Conservation (phyloP, 2,888 invertebrate genomes). For the Drosophila greeni region DNA sequence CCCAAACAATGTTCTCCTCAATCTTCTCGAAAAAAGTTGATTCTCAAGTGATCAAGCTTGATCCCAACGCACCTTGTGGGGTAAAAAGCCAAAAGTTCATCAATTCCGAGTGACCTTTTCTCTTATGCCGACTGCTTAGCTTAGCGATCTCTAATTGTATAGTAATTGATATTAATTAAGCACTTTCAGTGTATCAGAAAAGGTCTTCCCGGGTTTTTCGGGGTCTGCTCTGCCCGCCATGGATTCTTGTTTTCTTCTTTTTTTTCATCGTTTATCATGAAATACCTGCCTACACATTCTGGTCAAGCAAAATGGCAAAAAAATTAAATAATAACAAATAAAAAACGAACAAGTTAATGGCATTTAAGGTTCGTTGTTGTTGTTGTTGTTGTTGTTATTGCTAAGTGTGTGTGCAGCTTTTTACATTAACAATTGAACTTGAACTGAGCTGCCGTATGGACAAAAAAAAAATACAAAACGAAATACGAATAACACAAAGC, state of each 20-base stretch:
- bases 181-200: constrained; percentile 44
- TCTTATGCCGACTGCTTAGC: constrained; percentile 19
- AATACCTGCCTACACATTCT: constrained; percentile 39
- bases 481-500: constrained; percentile 40
- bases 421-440: constrained; percentile 73
- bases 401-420: constrained; percentile 50
- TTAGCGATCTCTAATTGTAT: constrained; percentile 61
- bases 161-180: constrained; percentile 72
- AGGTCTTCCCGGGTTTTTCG: constrained; percentile 47
- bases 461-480: constrained; percentile 36
- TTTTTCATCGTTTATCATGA: neutral
- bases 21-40: neutral
- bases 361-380: constrained; percentile 19
- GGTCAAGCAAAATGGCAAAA: constrained; percentile 27
- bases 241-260: neutral
- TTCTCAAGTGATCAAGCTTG: constrained; percentile 9
- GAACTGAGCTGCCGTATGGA: constrained; percentile 64
- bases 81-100: constrained; percentile 54
- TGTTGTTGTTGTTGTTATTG: constrained; percentile 20
- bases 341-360: constrained; percentile 43
- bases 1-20: constrained; percentile 4
- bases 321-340: constrained; percentile 44
- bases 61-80: constrained; percentile 26
- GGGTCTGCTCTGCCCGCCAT: neutral
- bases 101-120: constrained; percentile 54